Evolutionary conservation across 1,140 invertebrate genomes (phyloP).

Genomic region (Drosophila sulfurigaster): DNA sequence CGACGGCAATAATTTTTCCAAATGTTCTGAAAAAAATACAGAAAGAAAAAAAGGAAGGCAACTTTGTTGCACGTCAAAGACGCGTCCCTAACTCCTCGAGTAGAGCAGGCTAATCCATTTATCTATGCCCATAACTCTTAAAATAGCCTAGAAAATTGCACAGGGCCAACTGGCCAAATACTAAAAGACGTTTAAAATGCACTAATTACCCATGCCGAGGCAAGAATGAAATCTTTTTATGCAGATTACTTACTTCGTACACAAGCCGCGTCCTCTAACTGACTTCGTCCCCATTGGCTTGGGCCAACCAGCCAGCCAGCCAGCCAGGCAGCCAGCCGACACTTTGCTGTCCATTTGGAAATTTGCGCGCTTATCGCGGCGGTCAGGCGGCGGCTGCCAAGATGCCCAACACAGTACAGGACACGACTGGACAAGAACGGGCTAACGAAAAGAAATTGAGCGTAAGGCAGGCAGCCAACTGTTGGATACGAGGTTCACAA

Average conservation of each 20-base stretch:
- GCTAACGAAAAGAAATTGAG: constrained; percentile 67
- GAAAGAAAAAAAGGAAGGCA: constrained; percentile 30
- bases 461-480: constrained; percentile 77
- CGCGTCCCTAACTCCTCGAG: constrained; percentile 14
- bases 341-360: constrained; percentile 81
- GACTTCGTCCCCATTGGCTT: background rate
- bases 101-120: constrained; percentile 74
- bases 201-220: constrained; percentile 79
- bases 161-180: constrained; percentile 60
- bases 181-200: constrained; percentile 83
- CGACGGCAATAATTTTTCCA: constrained; percentile 48
- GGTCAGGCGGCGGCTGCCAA: constrained; percentile 67
- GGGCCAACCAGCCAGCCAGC: too few species aligned
- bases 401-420: constrained; percentile 54
- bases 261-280: constrained; percentile 20
- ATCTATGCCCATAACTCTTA: constrained; percentile 84
- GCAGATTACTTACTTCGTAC: constrained; percentile 66
- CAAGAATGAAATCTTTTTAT: constrained; percentile 69
- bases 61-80: constrained; percentile 62
- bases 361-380: constrained; percentile 79
- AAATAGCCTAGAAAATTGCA: constrained; percentile 79
- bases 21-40: constrained; percentile 36
- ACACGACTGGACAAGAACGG: constrained; percentile 15
- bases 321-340: constrained; percentile 42
- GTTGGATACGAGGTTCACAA: constrained; percentile 31